Conservation (phyloP, 2,113 vertebrate species). For the Heterocephalus glaber region DNA sequence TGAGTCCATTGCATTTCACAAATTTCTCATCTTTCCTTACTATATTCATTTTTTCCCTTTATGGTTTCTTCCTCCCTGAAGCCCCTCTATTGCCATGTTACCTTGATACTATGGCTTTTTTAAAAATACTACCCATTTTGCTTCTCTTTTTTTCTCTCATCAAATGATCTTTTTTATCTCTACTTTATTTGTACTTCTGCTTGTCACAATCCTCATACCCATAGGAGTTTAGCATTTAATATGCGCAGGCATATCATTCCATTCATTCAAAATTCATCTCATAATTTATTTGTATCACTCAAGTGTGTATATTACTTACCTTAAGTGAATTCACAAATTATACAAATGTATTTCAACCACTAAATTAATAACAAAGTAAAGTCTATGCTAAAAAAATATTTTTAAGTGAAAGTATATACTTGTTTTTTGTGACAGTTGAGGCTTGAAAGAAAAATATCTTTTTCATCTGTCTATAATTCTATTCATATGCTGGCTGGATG, state of each 20-base stretch:
- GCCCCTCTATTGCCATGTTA: neutral
- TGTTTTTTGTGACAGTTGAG: neutral
- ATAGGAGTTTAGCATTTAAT: neutral
- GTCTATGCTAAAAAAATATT: neutral
- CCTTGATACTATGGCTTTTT: neutral
- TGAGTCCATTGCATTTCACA: neutral
- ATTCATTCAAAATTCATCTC: neutral
- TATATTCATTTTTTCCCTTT: neutral
- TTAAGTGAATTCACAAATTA: neutral
- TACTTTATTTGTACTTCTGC: neutral
- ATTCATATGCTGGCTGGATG: neutral
- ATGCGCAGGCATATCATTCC: neutral
- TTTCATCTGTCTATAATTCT: constrained; percentile 11
- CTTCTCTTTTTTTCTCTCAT: neutral
- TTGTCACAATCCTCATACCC: neutral
- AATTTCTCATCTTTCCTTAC: neutral
- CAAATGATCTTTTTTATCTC: neutral
- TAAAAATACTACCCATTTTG: neutral
- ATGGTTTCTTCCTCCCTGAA: neutral
- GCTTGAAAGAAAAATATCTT: neutral
- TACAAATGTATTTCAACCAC: neutral
- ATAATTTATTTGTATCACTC: neutral
- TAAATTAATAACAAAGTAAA: neutral
- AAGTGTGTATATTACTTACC: neutral
- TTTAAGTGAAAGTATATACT: neutral